Percentiles rank a stretch among this genome's conserved stretches.
These are phyloP conservation scores for Blera fallax DNA, from an alignment of 2,888 invertebrate genomes.

Conservation along the genomic window DNA sequence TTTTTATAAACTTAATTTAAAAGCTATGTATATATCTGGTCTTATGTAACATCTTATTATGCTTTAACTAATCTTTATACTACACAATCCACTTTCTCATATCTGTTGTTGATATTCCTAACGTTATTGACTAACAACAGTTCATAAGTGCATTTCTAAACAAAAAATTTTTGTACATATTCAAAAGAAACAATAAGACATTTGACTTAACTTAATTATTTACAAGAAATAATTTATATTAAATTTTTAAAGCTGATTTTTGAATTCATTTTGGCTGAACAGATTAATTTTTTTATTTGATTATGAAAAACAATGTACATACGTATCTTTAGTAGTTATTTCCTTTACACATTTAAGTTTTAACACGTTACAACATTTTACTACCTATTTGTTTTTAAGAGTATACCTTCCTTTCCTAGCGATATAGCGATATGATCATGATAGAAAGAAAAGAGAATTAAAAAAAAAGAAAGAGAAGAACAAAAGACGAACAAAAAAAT, in stretches of 20 bases:
- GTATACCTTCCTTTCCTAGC: background rate
- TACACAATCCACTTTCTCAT: background rate
- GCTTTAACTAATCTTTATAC: too few species aligned
- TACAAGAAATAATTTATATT: constrained; percentile 42
- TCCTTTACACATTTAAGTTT: background rate
- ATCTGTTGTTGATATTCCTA: background rate
- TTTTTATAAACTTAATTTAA: background rate
- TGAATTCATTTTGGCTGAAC: background rate
- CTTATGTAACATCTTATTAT: background rate
- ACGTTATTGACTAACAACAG: background rate
- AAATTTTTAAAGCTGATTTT: constrained; percentile 48
- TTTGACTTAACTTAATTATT: constrained; percentile 34
- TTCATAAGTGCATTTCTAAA: background rate
- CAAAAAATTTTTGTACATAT: background rate
- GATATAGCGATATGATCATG: constrained; percentile 2
- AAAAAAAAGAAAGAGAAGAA: background rate
- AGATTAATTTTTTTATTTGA: background rate
- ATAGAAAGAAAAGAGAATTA: background rate
- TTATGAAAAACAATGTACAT: constrained; percentile 5
- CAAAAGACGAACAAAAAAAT: constrained; percentile 17
- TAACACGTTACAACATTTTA: background rate
- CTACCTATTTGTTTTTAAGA: background rate
- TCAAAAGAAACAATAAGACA: background rate
- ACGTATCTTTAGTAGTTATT: background rate
- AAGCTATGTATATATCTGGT: background rate